A percentile compares a stretch with the other conserved stretches of the same genome.
phyloP scores from a whole-genome alignment of 2,888 invertebrate genomes.

The Gastrophysa polygoni region DNA sequence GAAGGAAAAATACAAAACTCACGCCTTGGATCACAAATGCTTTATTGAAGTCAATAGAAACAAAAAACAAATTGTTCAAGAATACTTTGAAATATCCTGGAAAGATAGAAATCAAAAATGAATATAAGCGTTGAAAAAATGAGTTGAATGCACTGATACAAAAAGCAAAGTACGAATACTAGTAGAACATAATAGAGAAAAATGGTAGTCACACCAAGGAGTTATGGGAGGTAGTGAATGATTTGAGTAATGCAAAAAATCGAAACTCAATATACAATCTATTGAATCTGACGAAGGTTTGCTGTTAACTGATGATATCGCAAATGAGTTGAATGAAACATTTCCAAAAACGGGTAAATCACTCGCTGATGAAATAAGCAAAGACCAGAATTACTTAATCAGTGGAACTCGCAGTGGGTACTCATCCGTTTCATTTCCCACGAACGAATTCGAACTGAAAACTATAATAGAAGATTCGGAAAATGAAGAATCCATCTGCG shows the following conservation, averaged over 20 bases:
- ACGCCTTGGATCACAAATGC: neutral
- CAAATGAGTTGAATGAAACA: neutral
- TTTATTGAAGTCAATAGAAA: neutral
- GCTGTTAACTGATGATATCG: neutral
- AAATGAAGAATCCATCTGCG: neutral
- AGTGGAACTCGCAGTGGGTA: neutral
- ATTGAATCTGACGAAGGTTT: neutral
- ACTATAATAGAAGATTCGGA: neutral
- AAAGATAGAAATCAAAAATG: neutral
- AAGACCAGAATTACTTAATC: neutral
- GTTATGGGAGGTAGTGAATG: neutral
- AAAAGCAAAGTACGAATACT: too few relatives aligned
- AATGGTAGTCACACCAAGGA: neutral
- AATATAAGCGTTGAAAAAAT: neutral
- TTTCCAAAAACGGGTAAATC: neutral
- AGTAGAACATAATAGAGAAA: too few relatives aligned
- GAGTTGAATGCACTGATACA: neutral
- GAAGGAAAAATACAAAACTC: neutral
- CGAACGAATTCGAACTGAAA: neutral
- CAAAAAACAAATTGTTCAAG: neutral
- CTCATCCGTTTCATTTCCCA: neutral
- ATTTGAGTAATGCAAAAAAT: neutral
- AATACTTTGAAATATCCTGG: neutral
- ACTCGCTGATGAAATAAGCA: neutral
- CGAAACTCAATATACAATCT: neutral